Evolutionary conservation across 2,888 invertebrate species (phyloP), one percentile per base, ranked within the genome.

Genomic region (Chrysopilus asiliformis): DNA sequence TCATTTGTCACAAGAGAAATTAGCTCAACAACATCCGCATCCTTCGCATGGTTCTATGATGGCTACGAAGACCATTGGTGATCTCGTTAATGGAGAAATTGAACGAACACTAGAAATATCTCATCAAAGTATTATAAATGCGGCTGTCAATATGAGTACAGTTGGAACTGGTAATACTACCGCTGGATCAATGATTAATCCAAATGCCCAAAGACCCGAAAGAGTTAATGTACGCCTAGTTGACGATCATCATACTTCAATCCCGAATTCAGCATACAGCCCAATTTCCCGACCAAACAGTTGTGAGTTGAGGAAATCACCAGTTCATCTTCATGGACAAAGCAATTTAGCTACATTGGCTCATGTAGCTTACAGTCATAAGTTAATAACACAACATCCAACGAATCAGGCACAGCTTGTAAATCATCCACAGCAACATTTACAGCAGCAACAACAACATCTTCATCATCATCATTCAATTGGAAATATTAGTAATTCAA

Each of bases 91-190:
- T 54, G 83, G 83, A 8, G 89, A 89, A 69, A 87, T 89, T 49
- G 87, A 89, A 64, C 70, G 83, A 49, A 86, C 86, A 12, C 66
- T 89, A 32, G 87, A 89, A 64, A 86, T 87, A 52, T 83, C 85
- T 34, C 84, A 86, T 66, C 86, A 86, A 64, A 79, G 80, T 50
- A 82, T 86, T 51, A 85, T 85, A 53, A 86, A 86, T 64, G 84
- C 84, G 3, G 82, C 84, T 18, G 84, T 87, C 40, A 83, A 85
- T 61, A 85, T 85, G 83, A 84, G 81, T 59, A 78, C 83, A 39
- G 50, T 52, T 4, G 53, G 48, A n/a, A 34, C 46, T 2, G 43
- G 47, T 32, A 39, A 44, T 44, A 7, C 38, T 5, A 63, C 66
- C n/a, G 60, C 68, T 41, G 62, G 67, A 7, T 60, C 71, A 39